Conservation (phyloP, 2,113 vertebrate genomes). For the Anoplopoma fimbria region DNA sequence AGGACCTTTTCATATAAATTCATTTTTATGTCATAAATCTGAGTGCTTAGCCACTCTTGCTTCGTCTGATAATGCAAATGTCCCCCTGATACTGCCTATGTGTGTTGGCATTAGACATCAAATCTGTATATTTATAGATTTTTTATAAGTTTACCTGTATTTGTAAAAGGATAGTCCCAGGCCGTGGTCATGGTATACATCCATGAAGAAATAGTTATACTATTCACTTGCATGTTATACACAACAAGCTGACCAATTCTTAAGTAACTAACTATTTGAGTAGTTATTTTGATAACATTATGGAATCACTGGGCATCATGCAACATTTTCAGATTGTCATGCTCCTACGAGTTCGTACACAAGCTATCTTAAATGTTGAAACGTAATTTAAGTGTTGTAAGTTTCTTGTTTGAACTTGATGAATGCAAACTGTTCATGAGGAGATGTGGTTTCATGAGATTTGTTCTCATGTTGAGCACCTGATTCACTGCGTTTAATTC, state of each 20-base stretch:
- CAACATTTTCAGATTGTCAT: background rate
- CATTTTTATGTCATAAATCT: background rate
- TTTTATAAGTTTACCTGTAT: background rate
- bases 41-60: background rate
- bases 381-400: background rate
- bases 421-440: background rate
- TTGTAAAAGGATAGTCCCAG: too few relatives aligned
- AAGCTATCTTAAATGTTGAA: background rate
- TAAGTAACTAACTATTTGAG: background rate
- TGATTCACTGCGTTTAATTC: too few relatives aligned
- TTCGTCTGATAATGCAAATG: background rate
- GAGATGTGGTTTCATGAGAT: background rate
- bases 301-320: background rate
- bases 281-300: background rate
- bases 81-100: background rate
- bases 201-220: too few relatives aligned
- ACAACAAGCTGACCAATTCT: background rate
- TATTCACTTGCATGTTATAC: background rate
- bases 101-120: background rate
- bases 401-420: background rate
- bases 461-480: too few relatives aligned
- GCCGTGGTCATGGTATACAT: background rate
- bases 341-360: background rate
- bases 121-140: background rate
- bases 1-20: background rate